Conservation (phyloP, 2,113 vertebrate genomes). For the Planiliza haematocheilus region DNA sequence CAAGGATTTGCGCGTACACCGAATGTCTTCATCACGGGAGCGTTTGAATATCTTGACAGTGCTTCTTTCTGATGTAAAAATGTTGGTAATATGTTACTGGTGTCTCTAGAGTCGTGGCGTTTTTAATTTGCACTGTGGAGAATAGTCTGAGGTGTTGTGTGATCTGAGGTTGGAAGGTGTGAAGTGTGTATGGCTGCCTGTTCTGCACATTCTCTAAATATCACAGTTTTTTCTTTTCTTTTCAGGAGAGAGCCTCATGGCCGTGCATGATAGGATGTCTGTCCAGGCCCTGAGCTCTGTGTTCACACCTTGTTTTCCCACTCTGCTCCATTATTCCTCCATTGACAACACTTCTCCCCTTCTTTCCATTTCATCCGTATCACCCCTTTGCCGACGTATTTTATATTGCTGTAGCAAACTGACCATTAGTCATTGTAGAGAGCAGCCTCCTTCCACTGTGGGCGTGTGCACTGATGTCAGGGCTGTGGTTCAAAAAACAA, state of each 20-base stretch:
- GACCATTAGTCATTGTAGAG: constrained; percentile 58
- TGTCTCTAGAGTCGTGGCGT: not conserved
- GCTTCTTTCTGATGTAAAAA: constrained; percentile 24
- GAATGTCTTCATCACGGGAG: constrained; percentile 46
- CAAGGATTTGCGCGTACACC: not conserved
- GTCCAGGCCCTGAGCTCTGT: constrained; percentile 6
- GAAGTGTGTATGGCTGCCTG: constrained; percentile 9
- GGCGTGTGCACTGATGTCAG: constrained; percentile 19
- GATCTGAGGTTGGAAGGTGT: constrained; percentile 4
- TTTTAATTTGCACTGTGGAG: constrained; percentile 24
- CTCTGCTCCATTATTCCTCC: not conserved
- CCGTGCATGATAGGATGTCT: constrained; percentile 37
- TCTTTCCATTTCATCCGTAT: constrained; percentile 18
- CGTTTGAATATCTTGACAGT: constrained; percentile 10
- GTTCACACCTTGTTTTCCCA: constrained; percentile 35
- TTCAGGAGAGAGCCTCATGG: not conserved
- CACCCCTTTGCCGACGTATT: constrained; percentile 34
- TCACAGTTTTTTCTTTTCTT: not conserved
- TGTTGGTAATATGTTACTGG: not conserved
- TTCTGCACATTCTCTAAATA: not conserved
- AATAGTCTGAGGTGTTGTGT: constrained; percentile 1
- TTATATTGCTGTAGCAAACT: constrained; percentile 56
- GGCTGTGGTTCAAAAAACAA: constrained; percentile 7
- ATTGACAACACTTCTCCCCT: constrained; percentile 14
- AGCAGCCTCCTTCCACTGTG: constrained; percentile 20